These are phyloP conservation scores for Ramphastos sulfuratus DNA, from an alignment of 2,113 vertebrate species.

Conservation along the genomic window DNA sequence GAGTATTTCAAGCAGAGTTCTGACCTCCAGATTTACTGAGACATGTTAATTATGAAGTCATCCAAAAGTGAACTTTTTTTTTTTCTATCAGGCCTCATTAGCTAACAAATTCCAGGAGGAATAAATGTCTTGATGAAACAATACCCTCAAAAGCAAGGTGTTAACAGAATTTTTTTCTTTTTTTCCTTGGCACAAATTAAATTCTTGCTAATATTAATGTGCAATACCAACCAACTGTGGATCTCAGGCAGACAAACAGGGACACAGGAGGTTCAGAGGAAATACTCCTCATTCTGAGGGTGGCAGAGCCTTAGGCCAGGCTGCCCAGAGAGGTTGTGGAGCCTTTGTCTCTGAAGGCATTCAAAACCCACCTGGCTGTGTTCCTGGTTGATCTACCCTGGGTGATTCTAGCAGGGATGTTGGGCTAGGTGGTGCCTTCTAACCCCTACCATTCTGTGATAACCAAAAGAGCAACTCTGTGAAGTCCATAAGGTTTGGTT, in stretches of 20 bases:
- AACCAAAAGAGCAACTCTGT: not conserved
- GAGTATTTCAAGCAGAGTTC: not conserved
- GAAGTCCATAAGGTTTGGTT: not conserved
- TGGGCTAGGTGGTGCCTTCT: too few species aligned
- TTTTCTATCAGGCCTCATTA: conserved; percentile 19
- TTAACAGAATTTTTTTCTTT: not conserved
- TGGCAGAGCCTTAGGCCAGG: too few species aligned
- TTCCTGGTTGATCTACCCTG: too few species aligned
- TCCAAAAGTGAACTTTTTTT: not conserved
- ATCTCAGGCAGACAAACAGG: not conserved
- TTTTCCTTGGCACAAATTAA: conserved; percentile 19
- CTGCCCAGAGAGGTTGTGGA: too few species aligned
- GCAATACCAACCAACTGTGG: conserved; percentile 3
- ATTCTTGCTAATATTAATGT: conserved; percentile 23
- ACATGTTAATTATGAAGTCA: not conserved
- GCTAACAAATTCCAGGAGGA: conserved; percentile 31
- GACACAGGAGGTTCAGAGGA: too few species aligned
- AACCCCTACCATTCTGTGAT: too few species aligned
- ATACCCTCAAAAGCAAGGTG: not conserved
- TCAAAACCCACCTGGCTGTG: too few species aligned
- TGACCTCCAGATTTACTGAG: conserved; percentile 1
- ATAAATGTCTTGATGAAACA: conserved; percentile 32
- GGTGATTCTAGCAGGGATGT: too few species aligned
- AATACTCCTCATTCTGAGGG: too few species aligned
- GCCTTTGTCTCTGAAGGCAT: too few species aligned